These are phyloP conservation scores for Orchesellides sinensis DNA, from an alignment of 2,888 invertebrate genomes.

Conservation along the genomic window DNA sequence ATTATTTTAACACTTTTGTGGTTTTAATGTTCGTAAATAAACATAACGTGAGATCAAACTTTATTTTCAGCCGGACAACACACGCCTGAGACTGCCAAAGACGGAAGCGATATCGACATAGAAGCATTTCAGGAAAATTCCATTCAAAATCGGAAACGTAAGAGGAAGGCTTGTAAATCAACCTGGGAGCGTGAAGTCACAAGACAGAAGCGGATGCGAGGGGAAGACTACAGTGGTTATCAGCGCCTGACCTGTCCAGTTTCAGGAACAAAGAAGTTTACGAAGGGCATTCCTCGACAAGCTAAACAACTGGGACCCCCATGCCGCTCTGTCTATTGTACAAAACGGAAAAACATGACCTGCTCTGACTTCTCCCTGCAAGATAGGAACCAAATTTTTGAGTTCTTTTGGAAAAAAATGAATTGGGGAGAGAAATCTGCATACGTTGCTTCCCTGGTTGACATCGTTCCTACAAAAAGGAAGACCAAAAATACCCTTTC, in stretches of 20 bases:
- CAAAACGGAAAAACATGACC: neutral
- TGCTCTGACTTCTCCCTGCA: neutral
- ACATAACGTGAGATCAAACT: no score
- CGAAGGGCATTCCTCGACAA: neutral
- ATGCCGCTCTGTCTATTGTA: neutral
- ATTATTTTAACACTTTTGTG: no score
- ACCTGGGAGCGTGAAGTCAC: neutral
- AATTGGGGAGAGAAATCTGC: neutral
- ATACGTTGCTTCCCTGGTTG: neutral
- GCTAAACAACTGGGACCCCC: neutral
- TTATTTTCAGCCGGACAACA: no score
- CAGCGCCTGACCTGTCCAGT: neutral
- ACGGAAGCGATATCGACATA: no score
- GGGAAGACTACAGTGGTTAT: neutral
- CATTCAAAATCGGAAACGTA: no score
- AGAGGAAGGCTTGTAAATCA: neutral
- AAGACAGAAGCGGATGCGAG: conserved; percentile 3
- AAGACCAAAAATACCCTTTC: neutral
- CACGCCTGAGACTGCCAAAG: no score
- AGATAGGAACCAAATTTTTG: neutral
- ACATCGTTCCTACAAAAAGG: neutral
- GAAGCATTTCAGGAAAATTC: no score
- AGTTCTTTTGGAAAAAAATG: conserved; percentile 5
- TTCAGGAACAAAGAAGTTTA: neutral
- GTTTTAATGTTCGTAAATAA: no score